Evolutionary conservation across 2,113 vertebrate genomes (phyloP), one percentile per base, ranked within the genome.

Genomic region (Isichthys henryi): DNA sequence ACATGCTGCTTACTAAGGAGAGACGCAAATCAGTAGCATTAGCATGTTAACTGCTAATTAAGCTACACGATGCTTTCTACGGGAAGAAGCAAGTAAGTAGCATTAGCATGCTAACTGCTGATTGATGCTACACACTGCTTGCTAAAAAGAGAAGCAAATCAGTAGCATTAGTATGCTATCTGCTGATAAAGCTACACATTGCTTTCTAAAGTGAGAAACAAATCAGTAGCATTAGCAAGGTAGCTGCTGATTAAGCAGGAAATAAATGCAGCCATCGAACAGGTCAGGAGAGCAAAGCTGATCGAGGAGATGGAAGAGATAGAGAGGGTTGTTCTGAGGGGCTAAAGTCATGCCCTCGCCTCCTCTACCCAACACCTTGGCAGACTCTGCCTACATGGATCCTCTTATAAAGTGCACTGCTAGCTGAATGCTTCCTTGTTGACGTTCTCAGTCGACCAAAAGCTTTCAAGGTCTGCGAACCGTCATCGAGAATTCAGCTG

Each of bases 231-330:
- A 70, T 70, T 70, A 70, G 62, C 62, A 70, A 31, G n/a, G n/a
- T 3, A 80, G 43, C 74, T 80, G 74, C 74, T 80, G 74, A 80
- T 43, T 80, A 80, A 80, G 74, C 35, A 8, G 74, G 74, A 80
- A 80, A 43, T 80, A 80, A 43, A 80, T 80, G 35, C 35, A 80
- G 74, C 35, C 35, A 19, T 80, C 74, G 31, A 80, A 80, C 74
- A 80, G 74, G 35, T 80, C 35, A 80, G 35, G 74, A 80, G 74
- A 80, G 74, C 74, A 80, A 80, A 39, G 74, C 74, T 80, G 74
- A 80, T 43, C 13, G 74, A 80, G 74, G 74, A 43, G 35, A 43
- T 43, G 35, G 74, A 80, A 13, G 31, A 19, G 74, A 11, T 43
- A 5, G 15, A 80, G 39, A 43, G 31, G 74, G 15, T 43, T 39